Evolutionary conservation across 2,113 vertebrate genomes (phyloP).

Genomic region (Asarcornis scutulata): DNA sequence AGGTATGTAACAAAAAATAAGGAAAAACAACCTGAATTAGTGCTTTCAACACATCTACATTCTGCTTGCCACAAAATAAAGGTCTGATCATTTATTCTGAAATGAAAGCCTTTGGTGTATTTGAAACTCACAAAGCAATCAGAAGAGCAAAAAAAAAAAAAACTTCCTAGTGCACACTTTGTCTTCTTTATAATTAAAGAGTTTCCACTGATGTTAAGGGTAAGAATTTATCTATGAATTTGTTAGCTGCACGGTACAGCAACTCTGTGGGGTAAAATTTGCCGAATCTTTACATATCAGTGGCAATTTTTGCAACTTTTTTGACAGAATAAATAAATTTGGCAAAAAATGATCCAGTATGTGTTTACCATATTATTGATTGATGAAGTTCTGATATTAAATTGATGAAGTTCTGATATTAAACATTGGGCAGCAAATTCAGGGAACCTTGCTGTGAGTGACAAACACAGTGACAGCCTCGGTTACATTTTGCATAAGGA

Average conservation of each 20-base stretch:
- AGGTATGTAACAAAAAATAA: not conserved
- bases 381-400: not conserved
- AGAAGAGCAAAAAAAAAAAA: not conserved
- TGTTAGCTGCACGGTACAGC: not conserved
- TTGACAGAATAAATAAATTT: not conserved
- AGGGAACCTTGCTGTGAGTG: not conserved
- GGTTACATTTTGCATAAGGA: not conserved
- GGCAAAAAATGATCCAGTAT: not conserved
- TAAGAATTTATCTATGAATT: not conserved
- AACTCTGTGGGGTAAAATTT: not conserved
- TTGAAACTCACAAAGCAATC: not conserved
- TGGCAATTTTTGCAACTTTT: not conserved
- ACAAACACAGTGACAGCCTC: not conserved
- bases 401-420: not conserved
- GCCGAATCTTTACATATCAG: not conserved
- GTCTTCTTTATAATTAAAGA: not conserved
- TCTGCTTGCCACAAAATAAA: not conserved
- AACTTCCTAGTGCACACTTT: not conserved
- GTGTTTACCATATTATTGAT: not conserved
- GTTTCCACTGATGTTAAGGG: not conserved
- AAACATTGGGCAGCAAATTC: not conserved
- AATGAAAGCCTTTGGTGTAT: not conserved
- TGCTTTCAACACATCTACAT: not conserved
- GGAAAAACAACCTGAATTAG: not conserved
- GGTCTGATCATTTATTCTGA: not conserved